These are phyloP conservation scores for Ictalurus furcatus DNA, from an alignment of 2,113 vertebrate species.

Conservation along the genomic window DNA sequence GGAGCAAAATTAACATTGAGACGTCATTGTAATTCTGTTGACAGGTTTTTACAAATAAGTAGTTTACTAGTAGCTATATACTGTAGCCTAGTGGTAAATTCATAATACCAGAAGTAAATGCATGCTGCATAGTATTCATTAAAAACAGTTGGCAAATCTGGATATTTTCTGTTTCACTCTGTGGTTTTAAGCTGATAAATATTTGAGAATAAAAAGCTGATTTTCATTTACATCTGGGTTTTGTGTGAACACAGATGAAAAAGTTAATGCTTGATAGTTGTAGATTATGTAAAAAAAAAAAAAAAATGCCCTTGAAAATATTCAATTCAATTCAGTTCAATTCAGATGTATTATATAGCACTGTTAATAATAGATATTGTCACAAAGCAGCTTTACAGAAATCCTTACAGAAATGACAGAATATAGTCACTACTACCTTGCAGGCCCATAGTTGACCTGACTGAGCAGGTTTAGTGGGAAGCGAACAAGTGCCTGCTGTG, in stretches of 20 bases:
- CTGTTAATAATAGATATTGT: not conserved
- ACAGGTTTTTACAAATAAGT: not conserved
- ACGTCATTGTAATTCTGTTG: not conserved
- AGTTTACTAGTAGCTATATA: not conserved
- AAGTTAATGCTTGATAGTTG: not conserved
- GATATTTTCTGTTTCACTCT: not conserved
- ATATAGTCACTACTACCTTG: not conserved
- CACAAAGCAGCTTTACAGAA: not conserved
- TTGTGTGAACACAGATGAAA: not conserved
- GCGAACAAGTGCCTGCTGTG: not conserved
- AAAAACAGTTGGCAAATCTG: not conserved
- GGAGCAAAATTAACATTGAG: not conserved
- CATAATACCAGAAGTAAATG: not conserved
- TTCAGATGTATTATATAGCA: too few relatives aligned
- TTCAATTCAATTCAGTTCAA: not conserved
- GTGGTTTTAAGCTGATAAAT: not conserved
- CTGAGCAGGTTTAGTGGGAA: not conserved
- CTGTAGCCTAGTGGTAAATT: constrained; percentile 10
- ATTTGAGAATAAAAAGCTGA: not conserved
- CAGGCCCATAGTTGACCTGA: not conserved
- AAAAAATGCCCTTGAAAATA: not conserved
- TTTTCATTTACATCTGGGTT: not conserved
- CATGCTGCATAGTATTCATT: not conserved
- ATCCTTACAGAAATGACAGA: not conserved
- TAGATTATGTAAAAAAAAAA: not conserved